A percentile compares a stretch with the other conserved stretches of the same genome.
These are phyloP conservation scores for Hylomyscus alleni DNA, from an alignment of 2,797 vertebrate genomes.

Conservation along the genomic window DNA sequence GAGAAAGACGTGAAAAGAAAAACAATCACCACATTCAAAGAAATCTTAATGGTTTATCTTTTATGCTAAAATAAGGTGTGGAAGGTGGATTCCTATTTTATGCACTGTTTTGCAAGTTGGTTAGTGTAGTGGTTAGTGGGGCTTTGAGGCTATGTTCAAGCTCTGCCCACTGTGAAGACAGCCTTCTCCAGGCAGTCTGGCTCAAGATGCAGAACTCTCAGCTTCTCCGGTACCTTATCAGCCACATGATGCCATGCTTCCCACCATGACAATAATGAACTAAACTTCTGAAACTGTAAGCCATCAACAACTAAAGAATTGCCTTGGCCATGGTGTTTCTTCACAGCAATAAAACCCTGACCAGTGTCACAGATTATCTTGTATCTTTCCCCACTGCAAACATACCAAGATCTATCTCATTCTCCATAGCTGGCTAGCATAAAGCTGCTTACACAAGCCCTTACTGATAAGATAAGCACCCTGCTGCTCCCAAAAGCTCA, in stretches of 20 bases:
- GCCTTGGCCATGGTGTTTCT: no score
- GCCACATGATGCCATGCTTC: no score
- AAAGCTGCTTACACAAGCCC: slow-evolving; percentile 9
- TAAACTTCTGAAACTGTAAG: no score
- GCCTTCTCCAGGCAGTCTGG: no score
- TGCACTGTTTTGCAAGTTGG: background rate
- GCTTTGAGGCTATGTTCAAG: no score
- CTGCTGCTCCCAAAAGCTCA: background rate
- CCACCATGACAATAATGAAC: no score
- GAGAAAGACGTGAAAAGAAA: slow-evolving; percentile 13
- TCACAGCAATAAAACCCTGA: no score
- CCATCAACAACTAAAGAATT: no score
- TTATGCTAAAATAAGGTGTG: background rate
- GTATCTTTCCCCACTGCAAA: background rate
- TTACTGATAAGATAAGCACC: background rate
- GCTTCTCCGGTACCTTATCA: no score
- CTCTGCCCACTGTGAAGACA: no score
- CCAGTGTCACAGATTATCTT: slow-evolving; percentile 4
- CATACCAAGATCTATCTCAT: background rate
- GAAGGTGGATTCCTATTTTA: background rate
- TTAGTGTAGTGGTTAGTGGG: background rate
- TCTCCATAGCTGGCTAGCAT: background rate
- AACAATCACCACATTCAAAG: background rate
- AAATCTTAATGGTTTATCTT: background rate
- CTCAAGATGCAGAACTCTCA: no score